phyloP scores from a whole-genome alignment of 2,888 invertebrate genomes.

The Schizaphis graminum region DNA sequence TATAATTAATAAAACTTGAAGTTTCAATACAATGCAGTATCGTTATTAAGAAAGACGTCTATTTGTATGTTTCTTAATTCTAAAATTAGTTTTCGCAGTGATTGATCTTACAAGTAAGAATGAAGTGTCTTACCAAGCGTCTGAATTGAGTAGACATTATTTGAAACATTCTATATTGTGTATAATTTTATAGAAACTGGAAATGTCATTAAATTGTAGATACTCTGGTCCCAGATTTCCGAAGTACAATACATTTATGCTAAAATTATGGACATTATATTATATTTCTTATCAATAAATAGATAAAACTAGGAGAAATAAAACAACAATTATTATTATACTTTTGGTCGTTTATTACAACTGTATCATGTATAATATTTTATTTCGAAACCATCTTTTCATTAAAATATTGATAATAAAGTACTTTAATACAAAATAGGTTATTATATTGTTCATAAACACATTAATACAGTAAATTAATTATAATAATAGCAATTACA shows the following conservation, averaged over 20 bases:
- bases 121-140: not conserved
- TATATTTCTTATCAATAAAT: not conserved
- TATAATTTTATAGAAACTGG: not conserved
- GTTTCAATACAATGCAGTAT: not conserved
- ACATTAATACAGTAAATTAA: not conserved
- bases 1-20: not conserved
- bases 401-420: not conserved
- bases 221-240: not conserved
- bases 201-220: not conserved
- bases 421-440: slow-evolving; percentile 27
- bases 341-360: slow-evolving; percentile 43
- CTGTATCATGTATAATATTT: not conserved
- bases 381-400: slow-evolving; percentile 12
- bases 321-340: slow-evolving; percentile 37
- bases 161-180: not conserved
- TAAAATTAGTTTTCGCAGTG: not conserved
- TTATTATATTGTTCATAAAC: slow-evolving; percentile 35
- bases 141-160: not conserved
- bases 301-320: not conserved
- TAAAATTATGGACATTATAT: not conserved
- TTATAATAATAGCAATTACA: slow-evolving; percentile 6
- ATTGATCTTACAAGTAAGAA: not conserved
- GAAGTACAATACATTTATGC: not conserved
- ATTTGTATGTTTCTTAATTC: not conserved
- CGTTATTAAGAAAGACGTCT: not conserved